Evolutionary conservation across 2,797 vertebrate species (phyloP), one percentile per base, ranked within the genome.

Genomic region (Remorina albescens): DNA sequence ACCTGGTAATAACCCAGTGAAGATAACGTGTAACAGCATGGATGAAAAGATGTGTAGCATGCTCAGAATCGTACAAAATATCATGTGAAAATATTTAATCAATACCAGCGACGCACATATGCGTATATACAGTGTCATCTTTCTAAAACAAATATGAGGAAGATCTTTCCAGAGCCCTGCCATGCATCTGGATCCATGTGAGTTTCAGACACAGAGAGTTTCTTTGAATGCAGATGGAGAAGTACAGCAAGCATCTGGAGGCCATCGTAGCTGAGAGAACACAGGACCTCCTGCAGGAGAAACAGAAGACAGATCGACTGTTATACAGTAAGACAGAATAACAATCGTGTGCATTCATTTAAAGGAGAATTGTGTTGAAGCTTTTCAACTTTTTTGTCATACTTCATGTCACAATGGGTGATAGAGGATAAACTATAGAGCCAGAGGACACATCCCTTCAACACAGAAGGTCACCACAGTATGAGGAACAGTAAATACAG

Each of bases 211-310:
- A 51, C 37, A 55, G 53, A 34, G 4, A 21, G 26, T 82, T 75
- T 78, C 4, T 50, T 81, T 46, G 18, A 57, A 12, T 76, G 12
- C 83, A 95, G 94, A 95, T 96, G 94, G 93, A 95, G 83, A 95
- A 95, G 54, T 96, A 95, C 85, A 95, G 94, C 72, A 95, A 95
- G 84, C 94, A 96, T 83, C 76, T 95, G 89, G 94, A 95, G 85
- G 82, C 91, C 60, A 95, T 94, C 55, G 94, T 95, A 16, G 93
- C 94, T 4, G 94, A 95, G 78, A 94, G 94, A 51, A 93, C 95
- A 42, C 93, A 94, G 54, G 94, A 95, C 73, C 93, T 95, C 58
- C 92, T 95, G 59, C 94, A 95, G 68, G 95, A 95, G 79, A 95
- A 96, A 69, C 94, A 95, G 83, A 96, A 94, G 86, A 96, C 94